phyloP scores from a whole-genome alignment of 2,113 vertebrate genomes.

The Mesitornis unicolor region DNA sequence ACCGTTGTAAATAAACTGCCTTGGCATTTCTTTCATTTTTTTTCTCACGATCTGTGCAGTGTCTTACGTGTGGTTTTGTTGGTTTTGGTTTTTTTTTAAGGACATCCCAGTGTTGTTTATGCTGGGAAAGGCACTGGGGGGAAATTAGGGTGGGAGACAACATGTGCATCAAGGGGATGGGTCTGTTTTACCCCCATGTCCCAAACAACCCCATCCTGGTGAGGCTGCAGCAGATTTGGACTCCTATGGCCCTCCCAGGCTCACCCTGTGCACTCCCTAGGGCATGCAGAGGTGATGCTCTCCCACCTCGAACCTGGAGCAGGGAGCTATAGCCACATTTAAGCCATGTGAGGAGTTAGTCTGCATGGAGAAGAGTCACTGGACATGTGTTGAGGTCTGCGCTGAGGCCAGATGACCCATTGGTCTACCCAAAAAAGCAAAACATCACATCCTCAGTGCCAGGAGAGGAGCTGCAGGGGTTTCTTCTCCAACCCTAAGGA shows the following conservation, averaged over 20 bases:
- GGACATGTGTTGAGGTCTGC: fast-evolving
- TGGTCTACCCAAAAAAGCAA: not conserved
- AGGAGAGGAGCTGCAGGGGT: not conserved
- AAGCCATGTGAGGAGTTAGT: not conserved
- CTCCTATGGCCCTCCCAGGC: not conserved
- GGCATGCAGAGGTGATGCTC: not conserved
- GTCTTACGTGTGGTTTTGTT: not conserved
- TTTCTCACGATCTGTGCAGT: not conserved
- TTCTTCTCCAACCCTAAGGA: not conserved
- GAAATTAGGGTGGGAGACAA: not conserved
- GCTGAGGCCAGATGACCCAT: not conserved
- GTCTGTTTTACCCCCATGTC: fast-evolving
- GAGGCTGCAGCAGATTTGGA: not conserved
- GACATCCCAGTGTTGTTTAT: fast-evolving
- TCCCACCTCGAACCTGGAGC: fast-evolving
- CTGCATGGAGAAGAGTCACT: not conserved
- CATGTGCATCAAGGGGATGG: fast-evolving
- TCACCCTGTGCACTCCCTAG: not conserved
- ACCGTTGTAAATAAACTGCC: constrained; percentile 66
- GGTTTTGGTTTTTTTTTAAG: not conserved
- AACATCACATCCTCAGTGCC: fast-evolving
- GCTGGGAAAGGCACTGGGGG: not conserved
- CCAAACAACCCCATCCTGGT: not conserved
- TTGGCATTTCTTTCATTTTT: constrained; percentile 47
- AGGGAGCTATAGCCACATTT: not conserved